Evolutionary conservation across 2,888 invertebrate species (phyloP), one percentile per base, ranked within the genome.

Genomic region (Chelonus formosanus): DNA sequence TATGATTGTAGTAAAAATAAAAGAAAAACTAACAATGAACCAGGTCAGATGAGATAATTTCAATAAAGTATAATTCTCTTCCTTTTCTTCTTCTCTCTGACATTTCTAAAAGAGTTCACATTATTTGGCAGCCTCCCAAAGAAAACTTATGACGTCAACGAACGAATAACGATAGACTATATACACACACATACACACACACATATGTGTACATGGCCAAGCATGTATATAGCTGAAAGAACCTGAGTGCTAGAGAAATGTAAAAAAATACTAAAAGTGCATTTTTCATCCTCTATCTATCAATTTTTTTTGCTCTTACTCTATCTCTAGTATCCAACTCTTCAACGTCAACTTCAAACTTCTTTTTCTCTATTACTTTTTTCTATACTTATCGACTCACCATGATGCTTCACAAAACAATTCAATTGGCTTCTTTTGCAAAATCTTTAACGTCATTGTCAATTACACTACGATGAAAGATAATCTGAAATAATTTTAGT

Each of bases 141-240:
- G 31, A 60, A 60, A 50, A 40, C 43, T 60, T 43, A 60, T 60
- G 60, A 60, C 60, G 60, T 60, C 60, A 60, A 50, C 31, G 43
- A 52, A 50, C 48, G 60, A 60, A 6, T 60, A 40, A 60, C 40
- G 60, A 60, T 43, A 52, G 52, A 60, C 4, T 34, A 36, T 58
- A 20, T 20, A 20, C 20, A 20, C 1, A 20, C 20, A 20, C 20
- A 20, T 2, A 20, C 20, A 20, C 20, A 20, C 20, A 20, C 20
- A 20, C 20, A 20, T 20, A 20, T 20, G 20, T 20, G 20, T 20
- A 20, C 20, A 20, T 20, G 20, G 20, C 20, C 20, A 20, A 20
- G 20, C 20, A 20, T 20, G 20, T 20, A 20, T 56, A 56, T 36
- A 54, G n/a, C 4, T 7, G 6, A 10, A 40, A n/a, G 20, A 40